Evolutionary conservation across 2,797 vertebrate genomes (phyloP).

Genomic region (Notamacropus eugenii): DNA sequence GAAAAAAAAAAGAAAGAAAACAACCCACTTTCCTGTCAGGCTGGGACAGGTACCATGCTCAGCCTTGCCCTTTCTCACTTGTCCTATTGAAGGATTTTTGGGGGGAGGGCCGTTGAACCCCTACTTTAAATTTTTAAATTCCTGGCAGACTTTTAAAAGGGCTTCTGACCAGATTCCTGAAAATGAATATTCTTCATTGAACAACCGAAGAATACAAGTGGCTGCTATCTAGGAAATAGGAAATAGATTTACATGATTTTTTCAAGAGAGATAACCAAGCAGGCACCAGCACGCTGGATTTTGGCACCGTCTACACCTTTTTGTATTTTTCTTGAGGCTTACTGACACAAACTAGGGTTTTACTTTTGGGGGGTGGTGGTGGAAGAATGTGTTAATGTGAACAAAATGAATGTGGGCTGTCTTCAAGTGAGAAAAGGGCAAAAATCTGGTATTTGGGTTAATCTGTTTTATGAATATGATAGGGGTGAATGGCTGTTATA

Average conservation of each 20-base stretch:
- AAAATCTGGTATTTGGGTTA: conserved; percentile 16
- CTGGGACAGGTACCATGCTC: conserved; percentile 42
- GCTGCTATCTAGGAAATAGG: conserved; percentile 78
- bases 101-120: conserved; percentile 52
- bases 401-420: conserved; percentile 15
- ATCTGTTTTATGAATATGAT: neutral
- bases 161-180: conserved; percentile 26
- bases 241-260: conserved; percentile 62
- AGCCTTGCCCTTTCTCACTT: conserved; percentile 70
- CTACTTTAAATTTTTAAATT: conserved; percentile 71
- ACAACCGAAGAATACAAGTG: conserved; percentile 50
- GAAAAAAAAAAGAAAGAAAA: neutral
- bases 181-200: conserved; percentile 53
- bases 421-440: conserved; percentile 12
- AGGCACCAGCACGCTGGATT: conserved; percentile 35
- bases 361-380: conserved; percentile 55
- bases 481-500: neutral
- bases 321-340: conserved; percentile 57
- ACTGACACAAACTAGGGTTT: conserved; percentile 36
- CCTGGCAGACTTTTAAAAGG: conserved; percentile 37
- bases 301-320: conserved; percentile 37
- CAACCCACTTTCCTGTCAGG: conserved; percentile 41
- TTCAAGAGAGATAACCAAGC: conserved; percentile 48
- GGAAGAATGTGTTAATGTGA: conserved; percentile 31
- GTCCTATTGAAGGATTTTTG: conserved; percentile 54